Conservation (phyloP, 2,113 vertebrate species). For the Dasyurus viverrinus region DNA sequence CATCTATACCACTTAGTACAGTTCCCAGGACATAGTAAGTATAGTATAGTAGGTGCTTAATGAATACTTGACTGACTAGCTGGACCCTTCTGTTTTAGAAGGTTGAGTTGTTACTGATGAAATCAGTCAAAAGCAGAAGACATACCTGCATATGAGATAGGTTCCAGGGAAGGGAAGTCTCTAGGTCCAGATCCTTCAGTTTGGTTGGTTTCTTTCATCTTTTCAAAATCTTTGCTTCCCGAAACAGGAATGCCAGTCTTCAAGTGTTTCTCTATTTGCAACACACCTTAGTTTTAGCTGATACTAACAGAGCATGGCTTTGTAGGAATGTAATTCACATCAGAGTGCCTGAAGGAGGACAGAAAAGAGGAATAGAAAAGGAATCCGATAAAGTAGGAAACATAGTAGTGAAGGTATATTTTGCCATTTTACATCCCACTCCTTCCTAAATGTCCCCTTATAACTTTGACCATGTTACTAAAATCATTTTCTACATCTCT, state of each 20-base stretch:
- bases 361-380: background rate
- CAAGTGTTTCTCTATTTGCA: background rate
- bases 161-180: background rate
- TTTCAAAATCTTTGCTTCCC: background rate
- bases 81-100: background rate
- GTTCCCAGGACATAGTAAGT: background rate
- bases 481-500: background rate
- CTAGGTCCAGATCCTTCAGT: background rate
- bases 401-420: background rate
- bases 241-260: background rate
- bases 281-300: background rate
- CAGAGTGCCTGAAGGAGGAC: background rate
- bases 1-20: background rate
- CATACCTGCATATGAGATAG: background rate
- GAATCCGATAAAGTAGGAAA: background rate
- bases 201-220: background rate
- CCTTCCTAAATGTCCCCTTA: background rate
- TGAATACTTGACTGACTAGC: background rate
- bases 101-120: background rate
- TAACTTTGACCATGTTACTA: slow-evolving; percentile 10
- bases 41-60: background rate
- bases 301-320: background rate
- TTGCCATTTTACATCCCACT: background rate
- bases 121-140: background rate
- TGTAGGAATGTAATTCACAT: background rate